Percentiles rank a stretch among this genome's conserved stretches.
Evolutionary conservation across 2,797 vertebrate species (phyloP).

Genomic region (Rhynchonycteris naso): DNA sequence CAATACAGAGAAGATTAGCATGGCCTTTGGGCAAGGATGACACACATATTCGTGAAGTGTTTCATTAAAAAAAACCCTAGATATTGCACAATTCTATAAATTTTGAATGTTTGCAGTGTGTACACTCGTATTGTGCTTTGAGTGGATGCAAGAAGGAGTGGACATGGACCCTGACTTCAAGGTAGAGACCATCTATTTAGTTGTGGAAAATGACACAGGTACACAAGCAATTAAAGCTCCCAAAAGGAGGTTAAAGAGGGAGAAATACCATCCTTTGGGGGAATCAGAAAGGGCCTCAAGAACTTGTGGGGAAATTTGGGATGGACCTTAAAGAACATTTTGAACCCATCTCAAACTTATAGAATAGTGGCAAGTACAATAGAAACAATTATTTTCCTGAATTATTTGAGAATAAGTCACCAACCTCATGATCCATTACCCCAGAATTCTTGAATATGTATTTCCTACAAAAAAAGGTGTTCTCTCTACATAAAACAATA

Average conservation of each 20-base stretch:
- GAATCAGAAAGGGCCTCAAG: slow-evolving; percentile 5
- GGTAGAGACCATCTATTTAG: neutral
- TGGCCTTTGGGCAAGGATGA: too few relatives aligned
- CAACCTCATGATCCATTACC: neutral
- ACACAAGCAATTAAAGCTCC: neutral
- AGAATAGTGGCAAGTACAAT: neutral
- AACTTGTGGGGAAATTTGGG: neutral
- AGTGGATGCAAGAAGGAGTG: neutral
- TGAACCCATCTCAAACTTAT: neutral
- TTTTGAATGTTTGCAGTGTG: neutral
- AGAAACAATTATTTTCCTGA: neutral
- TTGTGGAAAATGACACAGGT: neutral
- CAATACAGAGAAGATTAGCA: too few relatives aligned
- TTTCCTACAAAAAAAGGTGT: neutral
- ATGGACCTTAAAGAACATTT: neutral
- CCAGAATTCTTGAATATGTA: neutral
- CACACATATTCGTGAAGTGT: too few relatives aligned
- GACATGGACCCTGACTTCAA: neutral
- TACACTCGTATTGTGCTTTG: neutral
- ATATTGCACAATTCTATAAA: neutral
- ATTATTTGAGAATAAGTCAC: slow-evolving; percentile 11
- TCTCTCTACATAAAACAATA: neutral
- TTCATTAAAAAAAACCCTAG: neutral
- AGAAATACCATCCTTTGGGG: neutral
- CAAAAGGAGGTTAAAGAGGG: neutral